Conservation (phyloP, 2,888 invertebrate species). For the Synergus laeviventris region DNA sequence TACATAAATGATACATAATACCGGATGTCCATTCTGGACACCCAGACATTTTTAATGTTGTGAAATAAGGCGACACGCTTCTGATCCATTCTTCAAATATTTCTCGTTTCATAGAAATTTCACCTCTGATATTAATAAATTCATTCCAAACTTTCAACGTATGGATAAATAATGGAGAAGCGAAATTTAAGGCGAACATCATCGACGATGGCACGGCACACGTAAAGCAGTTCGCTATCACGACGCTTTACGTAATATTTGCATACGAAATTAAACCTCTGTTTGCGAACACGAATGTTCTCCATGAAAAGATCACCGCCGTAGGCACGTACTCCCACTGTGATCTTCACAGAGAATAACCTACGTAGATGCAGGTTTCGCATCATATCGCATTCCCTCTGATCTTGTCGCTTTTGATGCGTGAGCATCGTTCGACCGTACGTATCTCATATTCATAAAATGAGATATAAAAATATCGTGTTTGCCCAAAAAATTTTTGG, state of each 20-base stretch:
- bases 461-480: neutral
- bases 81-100: too few species aligned
- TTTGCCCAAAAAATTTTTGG: neutral
- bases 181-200: neutral
- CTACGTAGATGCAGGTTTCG: constrained; percentile 52
- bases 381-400: constrained; percentile 72
- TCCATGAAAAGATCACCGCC: constrained; percentile 69
- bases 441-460: neutral
- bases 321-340: constrained; percentile 62
- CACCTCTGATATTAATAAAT: neutral
- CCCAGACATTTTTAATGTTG: too few species aligned
- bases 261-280: constrained; percentile 75
- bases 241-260: constrained; percentile 68
- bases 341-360: constrained; percentile 70
- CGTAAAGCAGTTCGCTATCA: constrained; percentile 31
- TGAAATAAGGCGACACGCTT: too few species aligned
- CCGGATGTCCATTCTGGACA: neutral
- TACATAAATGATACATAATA: too few species aligned
- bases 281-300: constrained; percentile 72
- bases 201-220: neutral
- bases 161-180: neutral
- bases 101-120: neutral
- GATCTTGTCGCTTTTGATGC: constrained; percentile 62
- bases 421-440: neutral
- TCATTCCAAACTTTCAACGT: neutral